These are phyloP conservation scores for Cossypha heuglini DNA, from an alignment of 2,797 vertebrate species.

Conservation along the genomic window DNA sequence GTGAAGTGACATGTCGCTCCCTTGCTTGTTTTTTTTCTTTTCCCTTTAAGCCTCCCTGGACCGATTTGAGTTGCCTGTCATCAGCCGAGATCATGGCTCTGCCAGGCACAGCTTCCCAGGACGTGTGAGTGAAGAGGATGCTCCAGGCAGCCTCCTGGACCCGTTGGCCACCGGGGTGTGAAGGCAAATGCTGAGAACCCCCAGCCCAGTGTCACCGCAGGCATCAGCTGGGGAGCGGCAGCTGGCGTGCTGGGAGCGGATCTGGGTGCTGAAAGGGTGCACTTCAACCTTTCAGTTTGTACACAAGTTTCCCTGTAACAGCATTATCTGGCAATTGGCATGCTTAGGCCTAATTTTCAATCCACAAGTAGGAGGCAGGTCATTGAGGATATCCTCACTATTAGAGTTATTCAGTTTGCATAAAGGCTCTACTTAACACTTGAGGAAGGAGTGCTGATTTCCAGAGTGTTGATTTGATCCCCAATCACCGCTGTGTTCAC, in stretches of 20 bases:
- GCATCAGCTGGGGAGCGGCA: conserved; percentile 12
- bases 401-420: conserved; percentile 71
- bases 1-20: conserved; percentile 68
- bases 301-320: conserved; percentile 67
- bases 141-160: conserved; percentile 72
- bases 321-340: conserved; percentile 74
- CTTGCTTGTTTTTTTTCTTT: not conserved
- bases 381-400: conserved; percentile 74
- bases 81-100: conserved; percentile 46
- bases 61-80: conserved; percentile 78
- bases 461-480: conserved; percentile 61
- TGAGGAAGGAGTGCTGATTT: conserved; percentile 69
- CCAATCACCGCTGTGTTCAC: not conserved
- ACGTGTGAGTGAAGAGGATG: conserved; percentile 82
- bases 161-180: conserved; percentile 75
- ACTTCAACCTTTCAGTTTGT: conserved; percentile 85
- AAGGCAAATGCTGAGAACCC: conserved; percentile 76
- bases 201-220: not conserved
- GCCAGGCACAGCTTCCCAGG: conserved; percentile 66
- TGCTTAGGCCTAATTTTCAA: conserved; percentile 74
- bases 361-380: conserved; percentile 76
- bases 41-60: conserved; percentile 60
- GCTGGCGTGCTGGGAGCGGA: conserved; percentile 40
- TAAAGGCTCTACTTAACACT: conserved; percentile 76
- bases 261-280: conserved; percentile 82